These are phyloP conservation scores for Portevinia maculata DNA, from an alignment of 2,888 invertebrate species.

Conservation along the genomic window DNA sequence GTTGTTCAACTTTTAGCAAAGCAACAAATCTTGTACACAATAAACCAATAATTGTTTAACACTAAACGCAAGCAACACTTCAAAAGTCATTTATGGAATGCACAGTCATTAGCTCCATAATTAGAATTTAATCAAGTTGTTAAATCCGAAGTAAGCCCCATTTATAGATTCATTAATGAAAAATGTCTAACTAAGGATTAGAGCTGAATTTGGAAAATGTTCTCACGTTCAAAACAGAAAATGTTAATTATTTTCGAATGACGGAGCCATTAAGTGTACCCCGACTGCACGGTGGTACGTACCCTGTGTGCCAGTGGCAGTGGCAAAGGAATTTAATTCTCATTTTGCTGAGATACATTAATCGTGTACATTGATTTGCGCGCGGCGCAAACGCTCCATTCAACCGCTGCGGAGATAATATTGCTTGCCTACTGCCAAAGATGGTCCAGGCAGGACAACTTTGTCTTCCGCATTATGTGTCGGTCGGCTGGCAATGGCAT, in stretches of 20 bases:
- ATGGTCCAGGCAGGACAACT: slow-evolving; percentile 38
- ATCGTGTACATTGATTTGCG: slow-evolving; percentile 41
- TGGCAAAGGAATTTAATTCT: slow-evolving; percentile 16
- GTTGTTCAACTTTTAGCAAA: not conserved
- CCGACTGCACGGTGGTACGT: not conserved
- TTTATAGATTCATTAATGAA: slow-evolving; percentile 20
- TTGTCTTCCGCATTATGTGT: slow-evolving; percentile 47
- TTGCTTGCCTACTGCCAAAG: slow-evolving; percentile 42
- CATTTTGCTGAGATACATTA: slow-evolving; percentile 23
- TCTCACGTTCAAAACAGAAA: slow-evolving; percentile 53
- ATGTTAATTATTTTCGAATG: slow-evolving; percentile 36
- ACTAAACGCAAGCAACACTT: slow-evolving; percentile 29
- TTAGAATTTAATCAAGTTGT: slow-evolving; percentile 31
- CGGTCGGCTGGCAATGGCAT: slow-evolving; percentile 29
- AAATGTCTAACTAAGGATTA: slow-evolving; percentile 24
- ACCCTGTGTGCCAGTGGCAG: slow-evolving; percentile 2
- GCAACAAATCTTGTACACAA: not conserved
- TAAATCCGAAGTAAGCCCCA: not conserved
- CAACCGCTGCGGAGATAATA: slow-evolving; percentile 16
- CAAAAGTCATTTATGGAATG: slow-evolving; percentile 36
- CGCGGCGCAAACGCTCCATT: slow-evolving; percentile 21
- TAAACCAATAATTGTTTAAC: slow-evolving; percentile 11
- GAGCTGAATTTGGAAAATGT: slow-evolving; percentile 37
- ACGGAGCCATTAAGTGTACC: not conserved
- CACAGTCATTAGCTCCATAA: slow-evolving; percentile 18